A percentile compares a stretch with the other conserved stretches of the same genome.
Evolutionary conservation across 2,797 vertebrate species (phyloP).

Genomic region (Zalophus californianus): DNA sequence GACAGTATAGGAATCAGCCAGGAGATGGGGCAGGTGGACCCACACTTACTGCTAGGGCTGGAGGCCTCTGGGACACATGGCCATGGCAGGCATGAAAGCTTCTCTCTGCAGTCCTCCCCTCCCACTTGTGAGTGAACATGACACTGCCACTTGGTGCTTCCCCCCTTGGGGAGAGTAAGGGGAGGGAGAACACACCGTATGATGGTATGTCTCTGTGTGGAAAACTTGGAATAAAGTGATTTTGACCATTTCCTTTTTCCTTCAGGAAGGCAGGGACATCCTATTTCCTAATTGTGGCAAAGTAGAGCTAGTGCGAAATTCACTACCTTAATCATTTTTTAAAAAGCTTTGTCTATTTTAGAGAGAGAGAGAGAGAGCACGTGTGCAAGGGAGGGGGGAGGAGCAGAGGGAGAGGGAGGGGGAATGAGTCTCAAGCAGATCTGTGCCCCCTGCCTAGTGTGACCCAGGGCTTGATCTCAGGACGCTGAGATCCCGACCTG

Average conservation of each 20-base stretch:
- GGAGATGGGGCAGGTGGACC: background rate
- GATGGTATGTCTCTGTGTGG: background rate
- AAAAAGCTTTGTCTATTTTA: background rate
- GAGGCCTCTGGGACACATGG: background rate
- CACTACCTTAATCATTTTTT: background rate
- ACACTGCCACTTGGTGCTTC: background rate
- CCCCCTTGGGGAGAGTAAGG: background rate
- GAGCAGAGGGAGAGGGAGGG: background rate
- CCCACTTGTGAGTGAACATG: background rate
- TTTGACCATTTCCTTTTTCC: background rate
- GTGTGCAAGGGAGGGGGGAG: background rate
- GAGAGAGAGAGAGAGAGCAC: background rate
- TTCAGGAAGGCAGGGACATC: background rate
- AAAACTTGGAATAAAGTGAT: background rate
- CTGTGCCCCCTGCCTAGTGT: background rate
- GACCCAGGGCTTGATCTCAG: background rate
- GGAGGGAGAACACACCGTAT: background rate
- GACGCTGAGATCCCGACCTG: background rate
- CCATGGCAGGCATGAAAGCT: background rate
- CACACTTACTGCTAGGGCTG: background rate
- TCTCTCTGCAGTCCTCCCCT: background rate
- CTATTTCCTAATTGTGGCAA: background rate
- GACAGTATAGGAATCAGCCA: slow-evolving; percentile 26
- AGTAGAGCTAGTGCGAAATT: background rate
- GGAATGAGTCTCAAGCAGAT: background rate